Percentiles rank a stretch among this genome's conserved stretches.
These are phyloP conservation scores for Nebria salina DNA, from an alignment of 2,888 invertebrate species.

Conservation along the genomic window DNA sequence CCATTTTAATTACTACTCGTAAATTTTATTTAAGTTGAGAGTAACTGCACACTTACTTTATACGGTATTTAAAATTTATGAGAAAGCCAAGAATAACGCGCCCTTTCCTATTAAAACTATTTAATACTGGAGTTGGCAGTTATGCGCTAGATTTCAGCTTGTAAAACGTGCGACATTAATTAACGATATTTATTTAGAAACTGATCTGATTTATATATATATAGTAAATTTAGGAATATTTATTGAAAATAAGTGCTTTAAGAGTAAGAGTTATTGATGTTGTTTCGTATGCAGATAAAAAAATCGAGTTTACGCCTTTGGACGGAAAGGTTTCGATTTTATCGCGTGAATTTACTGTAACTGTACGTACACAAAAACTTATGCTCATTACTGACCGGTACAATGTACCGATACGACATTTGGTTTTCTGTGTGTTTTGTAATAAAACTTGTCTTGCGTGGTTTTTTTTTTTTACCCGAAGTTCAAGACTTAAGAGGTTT, in stretches of 20 bases:
- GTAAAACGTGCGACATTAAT: background rate
- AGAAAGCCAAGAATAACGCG: conserved; percentile 29
- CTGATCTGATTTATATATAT: too few species aligned
- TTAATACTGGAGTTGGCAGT: conserved; percentile 9
- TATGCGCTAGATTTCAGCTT: background rate
- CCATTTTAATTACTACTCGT: conserved; percentile 43
- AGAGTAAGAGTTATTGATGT: too few species aligned
- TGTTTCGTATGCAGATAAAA: conserved; percentile 36
- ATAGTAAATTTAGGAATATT: too few species aligned
- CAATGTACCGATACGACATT: conserved; percentile 50
- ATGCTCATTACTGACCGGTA: conserved; percentile 53
- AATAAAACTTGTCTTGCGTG: conserved; percentile 44
- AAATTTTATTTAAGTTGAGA: conserved; percentile 39
- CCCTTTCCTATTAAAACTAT: conserved; percentile 38
- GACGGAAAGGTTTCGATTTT: conserved; percentile 51
- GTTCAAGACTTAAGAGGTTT: conserved; percentile 41
- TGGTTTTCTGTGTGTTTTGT: conserved; percentile 44
- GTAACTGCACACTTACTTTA: conserved; percentile 26
- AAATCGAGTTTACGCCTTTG: conserved; percentile 44
- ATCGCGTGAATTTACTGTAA: conserved; percentile 53
- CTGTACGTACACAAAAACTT: conserved; percentile 54
- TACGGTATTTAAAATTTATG: conserved; percentile 38
- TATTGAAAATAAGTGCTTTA: too few species aligned
- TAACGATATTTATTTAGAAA: too few species aligned
- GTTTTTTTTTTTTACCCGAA: background rate